Percentiles rank a stretch among this genome's conserved stretches.
These are phyloP conservation scores for Latrodectus geometricus DNA, from an alignment of 1,140 invertebrate genomes.

Conservation along the genomic window DNA sequence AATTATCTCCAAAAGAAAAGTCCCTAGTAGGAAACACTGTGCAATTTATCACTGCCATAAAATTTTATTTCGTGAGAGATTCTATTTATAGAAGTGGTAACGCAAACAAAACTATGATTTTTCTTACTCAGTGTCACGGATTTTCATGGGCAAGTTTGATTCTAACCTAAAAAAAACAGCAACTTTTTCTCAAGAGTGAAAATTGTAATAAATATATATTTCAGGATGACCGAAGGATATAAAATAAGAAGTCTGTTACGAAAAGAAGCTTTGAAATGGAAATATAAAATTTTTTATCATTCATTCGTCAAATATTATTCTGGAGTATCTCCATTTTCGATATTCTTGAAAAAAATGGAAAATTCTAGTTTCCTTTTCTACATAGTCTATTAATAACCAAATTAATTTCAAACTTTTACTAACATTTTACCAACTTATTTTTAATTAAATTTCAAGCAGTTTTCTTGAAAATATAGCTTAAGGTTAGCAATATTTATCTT, in stretches of 20 bases:
- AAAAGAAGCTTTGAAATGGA: not conserved
- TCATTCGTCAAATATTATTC: too few species aligned
- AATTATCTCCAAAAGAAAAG: not conserved
- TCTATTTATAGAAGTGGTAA: not conserved
- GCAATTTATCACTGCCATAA: constrained; percentile 1
- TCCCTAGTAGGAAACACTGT: not conserved
- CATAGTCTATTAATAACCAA: too few species aligned
- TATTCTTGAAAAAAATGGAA: too few species aligned
- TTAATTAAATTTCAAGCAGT: too few species aligned
- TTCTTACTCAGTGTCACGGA: not conserved
- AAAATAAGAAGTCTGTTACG: not conserved
- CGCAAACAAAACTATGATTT: not conserved
- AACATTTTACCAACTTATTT: too few species aligned
- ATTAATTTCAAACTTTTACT: too few species aligned
- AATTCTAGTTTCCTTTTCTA: too few species aligned
- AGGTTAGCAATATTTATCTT: too few species aligned
- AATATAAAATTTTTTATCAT: too few species aligned
- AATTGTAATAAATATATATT: not conserved
- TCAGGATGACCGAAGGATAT: not conserved
- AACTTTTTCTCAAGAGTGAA: not conserved
- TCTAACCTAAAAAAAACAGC: not conserved
- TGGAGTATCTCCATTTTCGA: too few species aligned
- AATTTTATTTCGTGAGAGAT: not conserved
- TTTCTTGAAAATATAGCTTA: too few species aligned
- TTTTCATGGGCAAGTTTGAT: not conserved